These are phyloP conservation scores for Vultur gryphus DNA, from an alignment of 2,797 vertebrate genomes.

Conservation along the genomic window DNA sequence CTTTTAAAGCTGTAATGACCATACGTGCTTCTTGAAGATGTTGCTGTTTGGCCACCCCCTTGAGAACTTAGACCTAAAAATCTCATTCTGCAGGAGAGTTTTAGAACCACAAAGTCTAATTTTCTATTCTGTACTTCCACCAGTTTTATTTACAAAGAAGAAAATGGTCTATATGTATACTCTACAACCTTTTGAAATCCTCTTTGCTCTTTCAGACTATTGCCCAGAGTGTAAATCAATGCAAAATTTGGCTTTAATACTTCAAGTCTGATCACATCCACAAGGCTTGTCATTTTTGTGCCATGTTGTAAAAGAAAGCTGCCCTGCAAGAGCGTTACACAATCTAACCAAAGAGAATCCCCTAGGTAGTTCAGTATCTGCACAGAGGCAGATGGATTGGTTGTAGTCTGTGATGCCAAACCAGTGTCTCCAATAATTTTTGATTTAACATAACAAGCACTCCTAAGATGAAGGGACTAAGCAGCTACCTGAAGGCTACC, in stretches of 20 bases:
- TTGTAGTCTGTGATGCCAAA: constrained; percentile 3
- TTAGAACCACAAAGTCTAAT: background rate
- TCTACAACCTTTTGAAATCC: background rate
- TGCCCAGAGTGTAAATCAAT: background rate
- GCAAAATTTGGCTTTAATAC: constrained; percentile 14
- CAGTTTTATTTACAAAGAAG: background rate
- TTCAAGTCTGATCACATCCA: background rate
- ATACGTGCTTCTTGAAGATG: accelerated
- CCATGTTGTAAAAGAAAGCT: background rate
- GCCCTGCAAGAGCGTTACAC: background rate
- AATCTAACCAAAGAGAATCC: background rate
- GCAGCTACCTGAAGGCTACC: background rate
- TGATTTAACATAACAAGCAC: background rate
- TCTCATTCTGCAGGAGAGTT: background rate
- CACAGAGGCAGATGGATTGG: constrained; percentile 2
- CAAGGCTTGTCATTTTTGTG: background rate
- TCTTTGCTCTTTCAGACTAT: background rate
- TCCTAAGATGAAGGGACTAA: background rate
- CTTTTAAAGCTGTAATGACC: background rate
- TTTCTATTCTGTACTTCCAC: background rate
- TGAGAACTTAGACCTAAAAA: background rate
- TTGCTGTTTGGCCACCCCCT: background rate
- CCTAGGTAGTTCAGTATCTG: background rate
- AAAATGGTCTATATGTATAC: background rate
- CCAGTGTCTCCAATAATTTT: background rate